Evolutionary conservation across 2,797 vertebrate genomes (phyloP), one percentile per base, ranked within the genome.

Genomic region (Mus spretus): DNA sequence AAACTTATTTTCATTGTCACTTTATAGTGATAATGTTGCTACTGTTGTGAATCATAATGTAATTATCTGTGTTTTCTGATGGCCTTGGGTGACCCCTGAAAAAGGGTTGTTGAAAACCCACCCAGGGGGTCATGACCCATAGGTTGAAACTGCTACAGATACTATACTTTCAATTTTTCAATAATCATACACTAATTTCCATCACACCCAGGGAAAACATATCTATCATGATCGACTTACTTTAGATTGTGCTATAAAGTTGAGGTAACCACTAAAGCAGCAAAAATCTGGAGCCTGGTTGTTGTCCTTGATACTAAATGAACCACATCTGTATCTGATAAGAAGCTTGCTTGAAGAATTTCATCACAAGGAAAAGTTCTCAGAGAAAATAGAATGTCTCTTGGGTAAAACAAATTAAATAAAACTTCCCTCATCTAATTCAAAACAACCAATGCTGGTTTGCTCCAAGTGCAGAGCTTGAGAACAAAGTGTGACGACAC

Each of bases 321-420:
- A 96, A 90, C 91, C 94, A 94, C 97, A 97, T 97, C 96, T 98
- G 97, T 94, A 94, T 90, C 92, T 97, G 97, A 98, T 96, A 97
- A 96, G 95, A 91, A 95, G 92, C 53, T 83, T 88, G 91, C 85
- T 93, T 94, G 91, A 97, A 91, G 93, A 96, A 97, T 97, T 95
- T 97, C 93, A 96, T 94, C 92, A 96, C 3, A 0, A 96, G 86
- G 94, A 96, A 95, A 97, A 96, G 90, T 91, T 96, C 97, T 94
- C 84, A 84, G 83, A 95, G 91, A 96, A 97, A 97, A 97, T 65
- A 72, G 61, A 96, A 97, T 79, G 91, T 97, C 96, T 97, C 96
- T 86, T 93, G 95, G 81, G 92, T 88, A 95, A 94, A 82, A 96
- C 20, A 97, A 97, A 97, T 98, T 95, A 98, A 97, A 96, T 31